These are phyloP conservation scores for Pseudochromis fuscus DNA, from an alignment of 2,797 vertebrate genomes.

Conservation along the genomic window DNA sequence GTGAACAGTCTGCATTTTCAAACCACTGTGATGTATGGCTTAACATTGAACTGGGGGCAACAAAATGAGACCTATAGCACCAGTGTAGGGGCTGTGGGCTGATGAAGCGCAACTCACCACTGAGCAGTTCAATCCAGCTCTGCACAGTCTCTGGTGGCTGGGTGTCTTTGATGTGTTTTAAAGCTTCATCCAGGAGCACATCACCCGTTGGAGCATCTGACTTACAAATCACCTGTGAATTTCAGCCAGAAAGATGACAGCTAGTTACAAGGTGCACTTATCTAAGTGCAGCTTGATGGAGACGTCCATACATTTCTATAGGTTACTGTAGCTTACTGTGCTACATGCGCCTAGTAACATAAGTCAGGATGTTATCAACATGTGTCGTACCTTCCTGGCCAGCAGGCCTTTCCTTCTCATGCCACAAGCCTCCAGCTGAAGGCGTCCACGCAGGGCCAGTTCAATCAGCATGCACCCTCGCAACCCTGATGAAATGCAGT, in stretches of 20 bases:
- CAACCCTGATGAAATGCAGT: slow-evolving; percentile 97
- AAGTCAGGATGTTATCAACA: too few relatives aligned
- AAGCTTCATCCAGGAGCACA: slow-evolving; percentile 95
- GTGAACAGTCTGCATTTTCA: too few relatives aligned
- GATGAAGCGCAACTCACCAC: slow-evolving; percentile 86
- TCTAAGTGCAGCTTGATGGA: too few relatives aligned
- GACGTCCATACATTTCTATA: too few relatives aligned
- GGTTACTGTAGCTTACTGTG: too few relatives aligned
- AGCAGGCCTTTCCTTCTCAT: slow-evolving; percentile 96
- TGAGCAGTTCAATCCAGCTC: slow-evolving; percentile 98
- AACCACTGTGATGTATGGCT: too few relatives aligned
- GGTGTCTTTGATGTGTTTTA: slow-evolving; percentile 97
- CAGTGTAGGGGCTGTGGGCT: too few relatives aligned
- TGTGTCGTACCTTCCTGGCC: slow-evolving; percentile 90
- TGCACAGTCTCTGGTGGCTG: slow-evolving; percentile 97
- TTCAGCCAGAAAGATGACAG: slow-evolving; percentile 22
- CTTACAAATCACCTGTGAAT: slow-evolving; percentile 93
- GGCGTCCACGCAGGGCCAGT: slow-evolving; percentile 91
- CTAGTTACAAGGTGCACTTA: background rate
- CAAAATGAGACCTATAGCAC: too few relatives aligned
- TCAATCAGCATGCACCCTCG: slow-evolving; percentile 98
- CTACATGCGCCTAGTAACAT: too few relatives aligned
- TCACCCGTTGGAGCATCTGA: slow-evolving; percentile 97
- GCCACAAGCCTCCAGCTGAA: slow-evolving; percentile 94
- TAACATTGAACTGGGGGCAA: too few relatives aligned